Percentiles rank a stretch among this genome's conserved stretches.
Evolutionary conservation across 2,888 invertebrate genomes (phyloP).

Genomic region (Himalopsyche anomala): DNA sequence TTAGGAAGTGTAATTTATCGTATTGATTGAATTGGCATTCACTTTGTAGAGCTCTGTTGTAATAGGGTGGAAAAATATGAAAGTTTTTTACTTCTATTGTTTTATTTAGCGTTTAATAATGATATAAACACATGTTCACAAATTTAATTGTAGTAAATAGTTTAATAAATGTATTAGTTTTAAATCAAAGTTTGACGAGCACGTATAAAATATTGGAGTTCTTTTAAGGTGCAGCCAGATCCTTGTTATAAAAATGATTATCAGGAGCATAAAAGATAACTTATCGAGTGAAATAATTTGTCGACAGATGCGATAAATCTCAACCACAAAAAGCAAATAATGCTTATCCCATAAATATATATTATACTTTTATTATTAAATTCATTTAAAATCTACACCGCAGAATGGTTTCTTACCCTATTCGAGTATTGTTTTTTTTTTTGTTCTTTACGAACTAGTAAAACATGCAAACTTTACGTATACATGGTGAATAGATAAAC

Average conservation of each 20-base stretch:
- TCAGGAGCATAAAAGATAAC: slow-evolving; percentile 39
- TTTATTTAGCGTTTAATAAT: too few species aligned
- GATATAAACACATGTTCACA: too few species aligned
- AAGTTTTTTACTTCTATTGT: too few species aligned
- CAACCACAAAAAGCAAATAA: slow-evolving; percentile 16
- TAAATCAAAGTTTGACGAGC: slow-evolving; percentile 34
- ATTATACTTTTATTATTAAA: slow-evolving; percentile 16
- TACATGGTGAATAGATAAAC: not conserved
- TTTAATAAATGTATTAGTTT: not conserved
- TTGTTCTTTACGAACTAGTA: not conserved
- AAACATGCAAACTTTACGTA: not conserved
- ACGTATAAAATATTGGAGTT: not conserved
- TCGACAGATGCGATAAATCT: slow-evolving; percentile 41
- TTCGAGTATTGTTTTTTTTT: not conserved
- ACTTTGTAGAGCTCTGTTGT: too few species aligned
- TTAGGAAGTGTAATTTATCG: too few species aligned
- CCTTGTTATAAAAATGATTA: slow-evolving; percentile 48
- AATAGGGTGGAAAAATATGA: too few species aligned
- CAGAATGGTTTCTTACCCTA: not conserved
- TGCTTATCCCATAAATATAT: slow-evolving; percentile 13
- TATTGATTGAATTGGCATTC: too few species aligned
- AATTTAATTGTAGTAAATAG: too few species aligned
- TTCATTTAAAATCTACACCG: slow-evolving; percentile 11
- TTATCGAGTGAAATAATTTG: slow-evolving; percentile 43
- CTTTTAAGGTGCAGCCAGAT: slow-evolving; percentile 39